Percentiles rank a stretch among this genome's conserved stretches.
Evolutionary conservation across 1,140 invertebrate species (phyloP).

Genomic region (Lordiphosa stackelbergi): DNA sequence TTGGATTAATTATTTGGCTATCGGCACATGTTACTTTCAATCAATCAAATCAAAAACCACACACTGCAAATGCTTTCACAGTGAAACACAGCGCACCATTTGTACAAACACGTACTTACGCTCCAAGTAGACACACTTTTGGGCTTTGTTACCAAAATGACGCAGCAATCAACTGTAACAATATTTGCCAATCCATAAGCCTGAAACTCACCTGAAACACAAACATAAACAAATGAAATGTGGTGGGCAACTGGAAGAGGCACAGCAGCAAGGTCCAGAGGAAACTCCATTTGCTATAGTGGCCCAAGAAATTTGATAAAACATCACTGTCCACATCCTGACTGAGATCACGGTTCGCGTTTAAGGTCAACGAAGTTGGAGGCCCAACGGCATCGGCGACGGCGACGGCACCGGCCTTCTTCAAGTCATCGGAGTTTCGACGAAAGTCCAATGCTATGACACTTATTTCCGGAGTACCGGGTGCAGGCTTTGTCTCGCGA

Average conservation of each 20-base stretch:
- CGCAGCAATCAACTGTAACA: slow-evolving; percentile 54
- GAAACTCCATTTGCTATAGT: slow-evolving; percentile 86
- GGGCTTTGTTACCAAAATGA: slow-evolving; percentile 19
- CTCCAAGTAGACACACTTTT: neutral
- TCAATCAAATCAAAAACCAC: too few species aligned
- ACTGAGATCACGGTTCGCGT: slow-evolving; percentile 67
- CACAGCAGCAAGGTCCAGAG: slow-evolving; percentile 83
- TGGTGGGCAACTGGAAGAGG: slow-evolving; percentile 78
- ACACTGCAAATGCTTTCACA: too few species aligned
- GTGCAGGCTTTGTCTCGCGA: slow-evolving; percentile 61
- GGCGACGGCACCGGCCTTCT: slow-evolving; percentile 38
- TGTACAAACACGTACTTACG: too few species aligned
- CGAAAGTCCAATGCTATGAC: slow-evolving; percentile 73
- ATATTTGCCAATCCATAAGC: slow-evolving; percentile 57
- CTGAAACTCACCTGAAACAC: slow-evolving; percentile 74
- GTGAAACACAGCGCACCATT: too few species aligned
- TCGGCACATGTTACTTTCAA: too few species aligned
- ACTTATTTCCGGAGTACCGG: slow-evolving; percentile 73
- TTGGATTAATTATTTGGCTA: too few species aligned
- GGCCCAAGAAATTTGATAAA: slow-evolving; percentile 82
- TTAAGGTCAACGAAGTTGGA: neutral
- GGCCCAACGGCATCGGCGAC: neutral
- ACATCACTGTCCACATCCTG: slow-evolving; percentile 79
- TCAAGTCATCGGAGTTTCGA: slow-evolving; percentile 68
- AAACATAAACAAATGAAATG: slow-evolving; percentile 75